These are phyloP conservation scores for Montifringilla adamsi DNA, from an alignment of 2,113 vertebrate genomes.

Conservation along the genomic window DNA sequence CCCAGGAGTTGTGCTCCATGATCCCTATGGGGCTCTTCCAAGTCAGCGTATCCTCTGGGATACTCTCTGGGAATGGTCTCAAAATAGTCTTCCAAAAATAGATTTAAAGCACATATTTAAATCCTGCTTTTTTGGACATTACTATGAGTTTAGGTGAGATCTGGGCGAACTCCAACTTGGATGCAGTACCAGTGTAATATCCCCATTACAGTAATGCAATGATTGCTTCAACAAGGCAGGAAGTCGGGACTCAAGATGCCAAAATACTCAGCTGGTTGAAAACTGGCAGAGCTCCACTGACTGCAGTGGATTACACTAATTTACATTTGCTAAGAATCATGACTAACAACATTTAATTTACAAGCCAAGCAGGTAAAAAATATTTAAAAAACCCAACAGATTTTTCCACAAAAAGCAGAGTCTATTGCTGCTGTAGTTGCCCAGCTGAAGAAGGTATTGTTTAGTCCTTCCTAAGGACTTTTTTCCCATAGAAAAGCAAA, in stretches of 20 bases:
- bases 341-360: neutral
- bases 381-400: neutral
- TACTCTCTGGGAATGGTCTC: neutral
- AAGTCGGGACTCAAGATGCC: neutral
- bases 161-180: neutral
- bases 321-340: neutral
- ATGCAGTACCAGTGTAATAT: neutral
- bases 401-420: neutral
- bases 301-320: neutral
- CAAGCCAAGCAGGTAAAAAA: neutral
- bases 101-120: neutral
- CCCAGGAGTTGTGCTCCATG: neutral
- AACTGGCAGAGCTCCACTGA: neutral
- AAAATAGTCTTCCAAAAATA: constrained; percentile 14
- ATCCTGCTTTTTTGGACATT: neutral
- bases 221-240: neutral
- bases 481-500: neutral
- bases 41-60: neutral
- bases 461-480: neutral
- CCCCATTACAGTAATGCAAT: neutral
- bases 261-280: constrained; percentile 28
- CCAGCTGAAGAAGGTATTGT: neutral
- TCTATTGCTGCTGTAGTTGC: neutral
- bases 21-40: neutral
- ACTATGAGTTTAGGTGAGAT: neutral